phyloP scores from a whole-genome alignment of 2,888 invertebrate species.

The Drosophila fulvimacula region DNA sequence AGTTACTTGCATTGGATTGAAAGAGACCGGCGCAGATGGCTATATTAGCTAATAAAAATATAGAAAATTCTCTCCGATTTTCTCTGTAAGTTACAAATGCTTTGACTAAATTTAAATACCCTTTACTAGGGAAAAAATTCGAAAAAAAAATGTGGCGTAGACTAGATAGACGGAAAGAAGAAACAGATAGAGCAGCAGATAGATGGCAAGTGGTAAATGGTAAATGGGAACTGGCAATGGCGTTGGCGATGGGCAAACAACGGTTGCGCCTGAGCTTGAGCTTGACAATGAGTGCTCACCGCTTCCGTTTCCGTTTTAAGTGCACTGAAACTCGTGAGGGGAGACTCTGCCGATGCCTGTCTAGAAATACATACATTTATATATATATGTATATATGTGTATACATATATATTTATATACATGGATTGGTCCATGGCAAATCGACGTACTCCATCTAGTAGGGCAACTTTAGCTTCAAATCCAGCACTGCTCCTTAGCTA shows the following conservation, averaged over 20 bases:
- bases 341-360: neutral
- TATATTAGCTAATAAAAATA: neutral
- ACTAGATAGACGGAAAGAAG: conserved; percentile 28
- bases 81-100: neutral
- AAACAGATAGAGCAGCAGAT: conserved; percentile 33
- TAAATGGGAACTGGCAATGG: conserved; percentile 34
- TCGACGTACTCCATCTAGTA: conserved; percentile 62
- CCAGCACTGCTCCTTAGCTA: conserved; percentile 49
- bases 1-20: neutral
- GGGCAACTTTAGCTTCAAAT: conserved; percentile 36
- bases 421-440: conserved; percentile 42
- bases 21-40: neutral
- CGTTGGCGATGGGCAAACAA: conserved; percentile 55
- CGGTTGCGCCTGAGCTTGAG: conserved; percentile 67
- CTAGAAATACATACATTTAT: neutral
- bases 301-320: conserved; percentile 75
- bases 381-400: neutral
- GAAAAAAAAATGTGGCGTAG: conserved; percentile 20
- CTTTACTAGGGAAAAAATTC: neutral
- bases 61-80: neutral
- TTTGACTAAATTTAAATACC: neutral
- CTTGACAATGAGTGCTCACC: conserved; percentile 74
- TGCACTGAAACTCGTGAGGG: conserved; percentile 49
- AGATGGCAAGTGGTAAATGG: conserved; percentile 42
- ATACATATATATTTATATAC: neutral